Percentiles rank a stretch among this genome's conserved stretches.
Evolutionary conservation across 2,888 invertebrate genomes (phyloP).

Genomic region (Prosopocoilus inquinatus): DNA sequence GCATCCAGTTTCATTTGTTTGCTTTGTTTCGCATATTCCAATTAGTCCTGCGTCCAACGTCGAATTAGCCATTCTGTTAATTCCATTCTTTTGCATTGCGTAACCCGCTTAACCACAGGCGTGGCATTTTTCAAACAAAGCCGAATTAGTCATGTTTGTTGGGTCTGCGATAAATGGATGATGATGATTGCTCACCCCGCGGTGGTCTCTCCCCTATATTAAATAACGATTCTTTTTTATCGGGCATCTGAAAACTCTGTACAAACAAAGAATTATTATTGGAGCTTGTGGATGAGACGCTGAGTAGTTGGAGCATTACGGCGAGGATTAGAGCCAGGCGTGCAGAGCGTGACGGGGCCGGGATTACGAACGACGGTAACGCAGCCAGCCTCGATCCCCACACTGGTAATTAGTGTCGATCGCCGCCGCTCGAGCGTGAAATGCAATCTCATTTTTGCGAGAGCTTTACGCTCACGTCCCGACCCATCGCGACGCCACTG

Average conservation of each 20-base stretch:
- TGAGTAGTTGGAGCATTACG: constrained; percentile 8
- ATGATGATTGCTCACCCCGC: background rate
- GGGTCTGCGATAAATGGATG: too few relatives aligned
- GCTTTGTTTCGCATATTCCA: too few relatives aligned
- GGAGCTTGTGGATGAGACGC: background rate
- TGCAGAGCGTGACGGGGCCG: constrained; percentile 20
- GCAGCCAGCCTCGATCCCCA: constrained; percentile 23
- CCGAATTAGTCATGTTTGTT: too few relatives aligned
- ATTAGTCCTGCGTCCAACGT: too few relatives aligned
- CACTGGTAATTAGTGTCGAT: constrained; percentile 46
- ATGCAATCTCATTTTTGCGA: constrained; percentile 43
- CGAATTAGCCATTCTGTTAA: too few relatives aligned
- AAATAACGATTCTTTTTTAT: background rate
- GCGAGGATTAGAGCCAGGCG: constrained; percentile 9
- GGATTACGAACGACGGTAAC: constrained; percentile 15
- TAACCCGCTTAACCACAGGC: too few relatives aligned
- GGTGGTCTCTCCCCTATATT: background rate
- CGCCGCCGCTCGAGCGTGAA: constrained; percentile 47
- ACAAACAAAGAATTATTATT: constrained; percentile 2
- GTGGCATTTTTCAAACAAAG: too few relatives aligned
- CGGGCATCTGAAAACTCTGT: background rate
- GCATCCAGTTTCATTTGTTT: too few relatives aligned
- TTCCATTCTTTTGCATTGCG: too few relatives aligned
- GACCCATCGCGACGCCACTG: constrained; percentile 22
- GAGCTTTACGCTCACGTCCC: constrained; percentile 19